A percentile compares a stretch with the other conserved stretches of the same genome.
Evolutionary conservation across 1,140 invertebrate species (phyloP).

Genomic region (Zaprionus capensis): DNA sequence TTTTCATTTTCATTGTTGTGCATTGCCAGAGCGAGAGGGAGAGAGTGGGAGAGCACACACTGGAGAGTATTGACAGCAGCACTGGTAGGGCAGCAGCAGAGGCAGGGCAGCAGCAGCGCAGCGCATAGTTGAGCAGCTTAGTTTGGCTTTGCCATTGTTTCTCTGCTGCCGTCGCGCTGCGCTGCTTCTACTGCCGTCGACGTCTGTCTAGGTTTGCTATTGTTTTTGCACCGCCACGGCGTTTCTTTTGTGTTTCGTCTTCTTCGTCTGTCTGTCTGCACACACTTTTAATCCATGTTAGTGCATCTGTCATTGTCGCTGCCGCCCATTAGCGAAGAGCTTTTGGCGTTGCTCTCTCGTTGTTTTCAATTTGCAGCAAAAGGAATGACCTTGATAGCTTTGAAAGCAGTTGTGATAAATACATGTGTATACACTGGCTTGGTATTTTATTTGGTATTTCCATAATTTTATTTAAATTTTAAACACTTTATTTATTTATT

Average conservation of each 20-base stretch:
- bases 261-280: conserved; percentile 18
- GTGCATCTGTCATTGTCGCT: conserved; percentile 53
- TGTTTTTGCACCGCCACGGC: not conserved
- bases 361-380: conserved; percentile 32
- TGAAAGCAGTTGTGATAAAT: conserved; percentile 19
- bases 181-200: not conserved
- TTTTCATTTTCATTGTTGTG: conserved; percentile 35
- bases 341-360: conserved; percentile 8
- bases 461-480: not conserved
- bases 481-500: not conserved
- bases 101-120: conserved; percentile 10
- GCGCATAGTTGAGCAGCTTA: conserved; percentile 28
- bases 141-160: conserved; percentile 30
- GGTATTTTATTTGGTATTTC: not conserved
- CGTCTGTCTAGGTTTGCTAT: conserved; percentile 32
- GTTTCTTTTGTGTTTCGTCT: conserved; percentile 44
- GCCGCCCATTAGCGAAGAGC: conserved; percentile 29
- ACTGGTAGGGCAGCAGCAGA: too few relatives aligned
- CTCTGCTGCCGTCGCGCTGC: conserved; percentile 4
- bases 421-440: conserved; percentile 3
- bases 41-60: not conserved
- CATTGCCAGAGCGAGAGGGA: conserved; percentile 5
- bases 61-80: conserved; percentile 2
- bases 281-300: conserved; percentile 59
- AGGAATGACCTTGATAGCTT: conserved; percentile 44